Evolutionary conservation across 1,140 invertebrate species (phyloP), one percentile per base, ranked within the genome.

Genomic region (Sweltsa coloradensis): DNA sequence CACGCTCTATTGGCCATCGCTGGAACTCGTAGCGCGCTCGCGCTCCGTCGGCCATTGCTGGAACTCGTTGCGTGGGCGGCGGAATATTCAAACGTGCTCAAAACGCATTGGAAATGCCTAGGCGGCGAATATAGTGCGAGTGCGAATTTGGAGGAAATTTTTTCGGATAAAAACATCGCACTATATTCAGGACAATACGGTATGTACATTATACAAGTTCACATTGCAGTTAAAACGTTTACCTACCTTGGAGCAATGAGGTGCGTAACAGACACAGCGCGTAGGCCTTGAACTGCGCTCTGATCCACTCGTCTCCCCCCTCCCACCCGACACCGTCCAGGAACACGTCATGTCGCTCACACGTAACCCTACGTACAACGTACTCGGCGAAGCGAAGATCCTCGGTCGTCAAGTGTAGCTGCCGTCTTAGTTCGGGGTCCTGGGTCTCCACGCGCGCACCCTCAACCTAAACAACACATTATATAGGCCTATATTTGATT

Each of bases 341-440:
- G 59, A 80, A 83, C 24, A 78, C 77, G 65, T 90, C 85, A 45
- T 86, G 78, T 53, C 79, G 78, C 11, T 85, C 80, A 46, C 81
- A 74, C 14, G 81, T 72, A 0, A 92, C 91, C 62, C 89, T 83
- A 47, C 89, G 79, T 4, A 96, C 81, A 23, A 98, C 70, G 60
- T 87, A 89, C 63, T 98, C 93, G 34, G 89, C 90, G 70, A 97
- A 98, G 60, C 96, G 73, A 9, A 98, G 69, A 66, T 98, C 96
- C 59, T 96, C 92, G 0, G 92, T 97, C 14, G 89, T 91, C 11
- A 97, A 71, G 57, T 85, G 77, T 5, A 98, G 63, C 56, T 86
- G 79, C 39, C 84, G 76, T 53, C 85, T 78, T 23, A 99, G 64
- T 45, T 91, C 83, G 39, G 81, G 66, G 69, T 96, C 89, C 47